A percentile compares a stretch with the other conserved stretches of the same genome.
Evolutionary conservation across 1,140 invertebrate species (phyloP).

Genomic region (Temnothorax nylanderi): DNA sequence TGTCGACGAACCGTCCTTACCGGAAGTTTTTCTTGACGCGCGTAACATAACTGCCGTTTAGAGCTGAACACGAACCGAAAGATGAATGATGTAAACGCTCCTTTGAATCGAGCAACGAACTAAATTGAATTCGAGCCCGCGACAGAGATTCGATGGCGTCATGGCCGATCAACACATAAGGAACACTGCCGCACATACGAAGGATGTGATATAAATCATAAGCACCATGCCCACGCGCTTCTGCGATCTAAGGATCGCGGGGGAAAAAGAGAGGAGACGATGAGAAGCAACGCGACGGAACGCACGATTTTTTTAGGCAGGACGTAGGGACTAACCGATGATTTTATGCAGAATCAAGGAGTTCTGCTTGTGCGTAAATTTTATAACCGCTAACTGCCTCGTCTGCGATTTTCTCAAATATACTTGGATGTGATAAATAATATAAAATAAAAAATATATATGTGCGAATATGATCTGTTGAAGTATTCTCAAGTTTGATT

Average conservation of each 20-base stretch:
- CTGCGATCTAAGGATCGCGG: not conserved
- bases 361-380: slow-evolving; percentile 45
- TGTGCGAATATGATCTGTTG: not conserved
- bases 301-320: slow-evolving; percentile 8
- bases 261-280: not conserved
- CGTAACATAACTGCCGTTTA: not conserved
- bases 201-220: slow-evolving; percentile 79
- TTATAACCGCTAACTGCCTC: slow-evolving; percentile 52
- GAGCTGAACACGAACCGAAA: not conserved
- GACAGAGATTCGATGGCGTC: slow-evolving; percentile 35
- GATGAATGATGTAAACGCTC: not conserved
- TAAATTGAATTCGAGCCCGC: slow-evolving; percentile 29
- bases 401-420: slow-evolving; percentile 55
- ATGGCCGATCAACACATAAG: slow-evolving; percentile 30
- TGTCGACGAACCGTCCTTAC: slow-evolving; percentile 19
- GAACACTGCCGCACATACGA: slow-evolving; percentile 78
- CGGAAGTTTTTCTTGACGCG: not conserved
- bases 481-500: slow-evolving; percentile 17
- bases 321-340: not conserved
- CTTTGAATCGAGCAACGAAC: slow-evolving; percentile 38
- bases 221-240: slow-evolving; percentile 28
- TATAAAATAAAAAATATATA: slow-evolving; percentile 44
- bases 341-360: slow-evolving; percentile 35
- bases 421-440: slow-evolving; percentile 53
- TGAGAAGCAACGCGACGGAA: not conserved